These are phyloP conservation scores for Crocuta crocuta DNA, from an alignment of 2,113 vertebrate species.

Conservation along the genomic window DNA sequence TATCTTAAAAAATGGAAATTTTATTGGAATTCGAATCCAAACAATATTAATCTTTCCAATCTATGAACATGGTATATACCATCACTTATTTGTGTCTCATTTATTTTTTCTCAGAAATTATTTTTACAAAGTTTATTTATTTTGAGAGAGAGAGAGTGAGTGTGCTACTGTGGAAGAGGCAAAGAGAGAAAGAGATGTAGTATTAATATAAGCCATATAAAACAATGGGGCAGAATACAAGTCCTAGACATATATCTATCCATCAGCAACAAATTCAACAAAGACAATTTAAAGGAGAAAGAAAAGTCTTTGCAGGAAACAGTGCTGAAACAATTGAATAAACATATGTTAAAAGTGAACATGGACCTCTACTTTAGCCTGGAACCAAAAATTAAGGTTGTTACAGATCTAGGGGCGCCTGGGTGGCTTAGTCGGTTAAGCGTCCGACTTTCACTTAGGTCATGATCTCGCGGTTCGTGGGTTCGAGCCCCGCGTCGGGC, in stretches of 20 bases:
- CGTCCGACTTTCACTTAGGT: too few species aligned
- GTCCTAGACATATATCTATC: not conserved
- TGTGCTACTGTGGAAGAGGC: too few species aligned
- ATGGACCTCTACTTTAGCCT: not conserved
- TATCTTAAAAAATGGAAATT: not conserved
- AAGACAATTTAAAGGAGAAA: not conserved
- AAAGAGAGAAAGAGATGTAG: not conserved
- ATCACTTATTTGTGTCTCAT: not conserved
- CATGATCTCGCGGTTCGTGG: too few species aligned
- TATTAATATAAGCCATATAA: not conserved
- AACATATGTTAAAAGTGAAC: not conserved
- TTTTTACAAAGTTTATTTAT: too few species aligned
- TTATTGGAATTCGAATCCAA: not conserved
- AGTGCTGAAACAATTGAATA: not conserved
- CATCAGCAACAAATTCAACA: not conserved
- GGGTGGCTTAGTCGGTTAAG: too few species aligned
- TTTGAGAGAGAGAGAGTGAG: too few species aligned
- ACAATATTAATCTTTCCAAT: not conserved
- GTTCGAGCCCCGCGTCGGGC: too few species aligned
- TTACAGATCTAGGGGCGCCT: not conserved
- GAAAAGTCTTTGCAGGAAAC: not conserved
- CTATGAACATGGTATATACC: not conserved
- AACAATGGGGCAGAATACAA: not conserved
- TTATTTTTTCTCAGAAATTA: not conserved
- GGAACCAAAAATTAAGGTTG: not conserved